Conservation (phyloP, 2,797 vertebrate genomes). For the Cottoperca gobio region DNA sequence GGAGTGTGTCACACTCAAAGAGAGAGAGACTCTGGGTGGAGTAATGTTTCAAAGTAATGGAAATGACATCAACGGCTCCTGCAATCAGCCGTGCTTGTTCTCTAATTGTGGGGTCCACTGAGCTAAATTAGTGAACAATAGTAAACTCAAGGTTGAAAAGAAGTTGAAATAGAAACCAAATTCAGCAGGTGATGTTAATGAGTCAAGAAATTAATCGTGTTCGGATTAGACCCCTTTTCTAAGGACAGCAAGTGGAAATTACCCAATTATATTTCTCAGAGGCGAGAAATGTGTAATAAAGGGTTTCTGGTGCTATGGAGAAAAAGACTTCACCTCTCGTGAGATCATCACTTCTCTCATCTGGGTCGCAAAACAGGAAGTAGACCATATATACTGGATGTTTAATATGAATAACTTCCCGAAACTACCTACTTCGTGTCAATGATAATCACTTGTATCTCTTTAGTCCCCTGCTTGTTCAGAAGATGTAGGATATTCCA, state of each 20-base stretch:
- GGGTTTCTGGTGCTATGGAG: neutral
- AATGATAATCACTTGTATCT: neutral
- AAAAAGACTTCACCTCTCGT: neutral
- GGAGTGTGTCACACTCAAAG: neutral
- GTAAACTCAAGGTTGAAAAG: neutral
- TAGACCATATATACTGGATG: neutral
- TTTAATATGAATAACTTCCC: neutral
- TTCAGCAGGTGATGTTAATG: slow-evolving; percentile 1
- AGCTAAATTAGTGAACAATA: neutral
- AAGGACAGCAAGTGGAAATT: slow-evolving; percentile 7
- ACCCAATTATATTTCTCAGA: neutral
- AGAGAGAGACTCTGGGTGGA: neutral
- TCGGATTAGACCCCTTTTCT: neutral
- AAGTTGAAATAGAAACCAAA: slow-evolving; percentile 14
- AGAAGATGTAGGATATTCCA: neutral
- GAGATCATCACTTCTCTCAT: slow-evolving; percentile 4
- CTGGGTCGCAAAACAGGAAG: slow-evolving; percentile 35
- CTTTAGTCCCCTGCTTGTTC: neutral
- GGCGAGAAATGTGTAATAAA: slow-evolving; percentile 10
- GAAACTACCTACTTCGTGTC: slow-evolving; percentile 13
- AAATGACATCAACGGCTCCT: slow-evolving; percentile 8
- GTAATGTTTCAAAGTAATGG: neutral
- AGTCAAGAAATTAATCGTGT: slow-evolving; percentile 6
- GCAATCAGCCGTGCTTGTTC: slow-evolving; percentile 14
- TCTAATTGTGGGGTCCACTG: neutral